These are phyloP conservation scores for Hippolais icterina DNA, from an alignment of 2,113 vertebrate genomes.

Conservation along the genomic window DNA sequence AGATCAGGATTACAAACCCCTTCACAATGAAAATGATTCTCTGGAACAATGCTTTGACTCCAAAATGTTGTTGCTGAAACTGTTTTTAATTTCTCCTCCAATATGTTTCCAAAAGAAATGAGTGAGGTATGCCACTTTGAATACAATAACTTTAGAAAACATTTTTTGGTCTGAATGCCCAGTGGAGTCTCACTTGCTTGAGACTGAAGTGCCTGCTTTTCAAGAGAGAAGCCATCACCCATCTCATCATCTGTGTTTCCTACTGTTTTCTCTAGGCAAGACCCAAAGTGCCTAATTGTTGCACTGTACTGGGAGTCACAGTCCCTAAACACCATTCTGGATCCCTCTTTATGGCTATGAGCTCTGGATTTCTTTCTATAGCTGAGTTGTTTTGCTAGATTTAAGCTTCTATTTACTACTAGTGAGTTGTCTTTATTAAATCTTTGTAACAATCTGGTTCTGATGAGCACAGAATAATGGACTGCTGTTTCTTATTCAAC, in stretches of 20 bases:
- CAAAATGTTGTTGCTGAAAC: background rate
- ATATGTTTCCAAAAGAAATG: background rate
- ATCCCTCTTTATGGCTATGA: background rate
- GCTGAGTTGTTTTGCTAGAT: background rate
- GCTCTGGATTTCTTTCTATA: background rate
- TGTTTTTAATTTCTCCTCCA: background rate
- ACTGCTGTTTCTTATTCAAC: background rate
- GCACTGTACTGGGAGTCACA: background rate
- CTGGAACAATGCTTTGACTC: background rate
- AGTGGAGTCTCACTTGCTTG: background rate
- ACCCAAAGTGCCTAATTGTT: background rate
- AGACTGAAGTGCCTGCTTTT: background rate
- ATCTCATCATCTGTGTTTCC: background rate
- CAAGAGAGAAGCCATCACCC: background rate
- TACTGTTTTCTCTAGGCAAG: background rate
- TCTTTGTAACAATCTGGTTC: background rate
- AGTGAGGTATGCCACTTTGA: background rate
- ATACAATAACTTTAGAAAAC: background rate
- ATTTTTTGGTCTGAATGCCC: background rate
- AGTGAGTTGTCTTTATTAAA: background rate
- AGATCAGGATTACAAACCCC: background rate
- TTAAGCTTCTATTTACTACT: background rate
- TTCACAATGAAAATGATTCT: background rate
- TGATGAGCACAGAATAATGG: background rate
- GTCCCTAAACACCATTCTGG: background rate